Percentiles rank a stretch among this genome's conserved stretches.
Evolutionary conservation across 2,797 vertebrate genomes (phyloP).

Genomic region (Alfaro cultratus): DNA sequence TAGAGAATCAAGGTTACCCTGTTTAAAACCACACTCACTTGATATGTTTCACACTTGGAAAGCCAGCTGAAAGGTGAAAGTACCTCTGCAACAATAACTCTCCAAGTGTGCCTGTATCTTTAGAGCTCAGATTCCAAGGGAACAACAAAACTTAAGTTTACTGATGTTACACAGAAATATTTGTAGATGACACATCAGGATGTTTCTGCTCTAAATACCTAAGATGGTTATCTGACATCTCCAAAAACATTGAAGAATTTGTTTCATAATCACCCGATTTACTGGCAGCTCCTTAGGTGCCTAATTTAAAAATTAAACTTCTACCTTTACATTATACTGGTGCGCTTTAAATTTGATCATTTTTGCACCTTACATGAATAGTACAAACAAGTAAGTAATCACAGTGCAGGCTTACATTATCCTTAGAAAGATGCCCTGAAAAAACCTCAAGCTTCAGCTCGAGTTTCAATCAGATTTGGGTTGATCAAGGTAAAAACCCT

Average conservation of each 20-base stretch:
- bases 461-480: constrained; percentile 1
- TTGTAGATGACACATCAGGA: constrained; percentile 12
- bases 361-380: not conserved
- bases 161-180: constrained; percentile 6
- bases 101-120: not conserved
- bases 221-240: too few species aligned
- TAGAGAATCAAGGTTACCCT: not conserved
- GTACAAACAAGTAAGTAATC: not conserved
- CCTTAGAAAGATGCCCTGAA: not conserved
- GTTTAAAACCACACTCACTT: constrained; percentile 21
- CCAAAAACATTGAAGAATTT: not conserved
- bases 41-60: constrained; percentile 9
- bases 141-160: constrained; percentile 12
- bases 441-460: not conserved
- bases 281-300: not conserved
- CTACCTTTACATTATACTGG: not conserved
- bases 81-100: constrained; percentile 7
- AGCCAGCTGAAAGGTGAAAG: constrained; percentile 22
- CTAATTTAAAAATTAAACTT: constrained; percentile 5
- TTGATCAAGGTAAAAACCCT: not conserved
- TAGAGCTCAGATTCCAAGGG: constrained; percentile 18
- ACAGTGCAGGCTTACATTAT: not conserved
- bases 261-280: constrained; percentile 6
- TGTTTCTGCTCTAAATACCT: not conserved
- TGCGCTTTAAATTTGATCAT: not conserved